Evolutionary conservation across 2,113 vertebrate genomes (phyloP), one percentile per base, ranked within the genome.

Genomic region (Leptobrachium leishanense): DNA sequence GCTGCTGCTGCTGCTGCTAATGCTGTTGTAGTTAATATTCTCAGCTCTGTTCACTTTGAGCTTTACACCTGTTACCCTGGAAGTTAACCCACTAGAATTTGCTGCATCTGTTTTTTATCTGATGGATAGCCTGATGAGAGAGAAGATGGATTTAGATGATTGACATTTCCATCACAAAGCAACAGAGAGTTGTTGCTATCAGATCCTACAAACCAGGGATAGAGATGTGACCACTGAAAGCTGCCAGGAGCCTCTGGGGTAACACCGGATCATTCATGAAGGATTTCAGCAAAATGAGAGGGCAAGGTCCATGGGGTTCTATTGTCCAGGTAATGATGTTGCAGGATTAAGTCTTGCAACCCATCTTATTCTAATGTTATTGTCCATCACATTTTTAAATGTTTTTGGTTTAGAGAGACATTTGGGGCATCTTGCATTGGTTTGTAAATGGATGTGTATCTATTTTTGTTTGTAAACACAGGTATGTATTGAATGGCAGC

Each of bases 91-190:
- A 77, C 20, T 46, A 43, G 41, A 3, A n/a, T 39, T 20, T 55
- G 10, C 54, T 43, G n/a, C 20, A 39, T 31, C 9, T 64, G n/a
- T 64, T 3, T n/a, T 69, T 68, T 13, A 50, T 13, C 39, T 43
- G 67, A 42, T 68, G 75, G 75, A 69, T 77, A 62, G 40, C 65
- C 46, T 50, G 4, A 8, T 43, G 50, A 43, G 54, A 77, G 50
- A 43, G 54, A 77, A 59, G 66, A 69, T 77, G 75, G 66, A 77
- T 62, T 46, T 70, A 69, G 42, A 10, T 59, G 43, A 11, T 59
- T 77, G 44, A 9, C 11, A 69, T 3, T 43, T 59, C 15, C 15
- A 59, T 41, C 39, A 68, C 6, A 43, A 57, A 42, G 39, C 20
- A 15, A 69, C 54, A 42, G 53, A 6, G 62, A 62, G 53, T 69